Conservation (phyloP, 2,888 invertebrate genomes). For the Campopleginae sp. region DNA sequence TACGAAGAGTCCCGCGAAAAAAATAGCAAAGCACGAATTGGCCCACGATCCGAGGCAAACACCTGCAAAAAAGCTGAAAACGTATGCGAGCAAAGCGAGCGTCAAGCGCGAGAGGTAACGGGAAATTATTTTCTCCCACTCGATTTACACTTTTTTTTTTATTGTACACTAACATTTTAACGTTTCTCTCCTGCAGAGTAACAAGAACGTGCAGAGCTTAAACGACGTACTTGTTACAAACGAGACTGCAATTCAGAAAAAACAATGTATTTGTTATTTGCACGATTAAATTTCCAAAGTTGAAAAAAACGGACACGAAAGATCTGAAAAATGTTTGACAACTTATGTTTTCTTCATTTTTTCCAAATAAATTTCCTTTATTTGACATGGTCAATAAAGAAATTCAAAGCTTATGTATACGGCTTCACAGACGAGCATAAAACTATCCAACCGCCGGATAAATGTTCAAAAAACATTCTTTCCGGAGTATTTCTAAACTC, state of each 20-base stretch:
- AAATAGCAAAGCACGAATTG: conserved; percentile 67
- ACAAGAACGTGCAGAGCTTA: conserved; percentile 46
- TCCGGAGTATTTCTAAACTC: background rate
- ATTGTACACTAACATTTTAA: conserved; percentile 26
- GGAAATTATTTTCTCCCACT: conserved; percentile 15
- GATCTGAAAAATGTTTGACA: background rate
- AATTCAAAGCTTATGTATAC: conserved; percentile 18
- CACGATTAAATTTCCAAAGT: conserved; percentile 6
- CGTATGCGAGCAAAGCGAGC: conserved; percentile 59
- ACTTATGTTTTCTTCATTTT: background rate
- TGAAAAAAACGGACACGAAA: background rate
- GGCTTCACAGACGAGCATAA: background rate
- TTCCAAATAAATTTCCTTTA: conserved; percentile 21
- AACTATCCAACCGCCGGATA: background rate
- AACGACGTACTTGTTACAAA: conserved; percentile 15
- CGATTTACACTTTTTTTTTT: conserved; percentile 12
- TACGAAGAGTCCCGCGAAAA: conserved; percentile 69
- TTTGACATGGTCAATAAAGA: conserved; percentile 40
- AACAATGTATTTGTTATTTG: conserved; percentile 48
- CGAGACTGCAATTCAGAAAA: conserved; percentile 2
- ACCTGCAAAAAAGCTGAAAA: conserved; percentile 62
- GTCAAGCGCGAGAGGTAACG: conserved; percentile 57
- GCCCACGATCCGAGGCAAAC: conserved; percentile 35
- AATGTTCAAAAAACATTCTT: conserved; percentile 14
- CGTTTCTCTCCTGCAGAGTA: conserved; percentile 5